Evolutionary conservation across 2,888 invertebrate genomes (phyloP).

Genomic region (Microchrysa polita): DNA sequence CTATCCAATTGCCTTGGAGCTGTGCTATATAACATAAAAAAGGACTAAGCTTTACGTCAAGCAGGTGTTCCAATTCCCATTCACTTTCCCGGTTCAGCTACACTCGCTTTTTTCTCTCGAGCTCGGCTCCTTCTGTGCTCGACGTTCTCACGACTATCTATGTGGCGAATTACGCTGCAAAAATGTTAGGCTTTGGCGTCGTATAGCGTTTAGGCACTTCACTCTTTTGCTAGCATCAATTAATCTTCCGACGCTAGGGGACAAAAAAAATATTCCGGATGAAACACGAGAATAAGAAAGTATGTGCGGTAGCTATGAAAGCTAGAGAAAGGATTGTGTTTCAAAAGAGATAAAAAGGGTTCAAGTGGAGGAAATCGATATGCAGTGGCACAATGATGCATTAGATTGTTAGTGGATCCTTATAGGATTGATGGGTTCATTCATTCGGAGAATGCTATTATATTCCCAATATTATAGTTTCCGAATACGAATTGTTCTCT

Average conservation of each 20-base stretch:
- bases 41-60: slow-evolving; percentile 37
- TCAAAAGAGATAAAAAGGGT: not conserved
- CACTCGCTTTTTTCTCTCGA: too few species aligned
- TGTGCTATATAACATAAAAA: slow-evolving; percentile 1
- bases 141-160: slow-evolving; percentile 24
- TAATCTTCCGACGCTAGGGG: slow-evolving; percentile 2
- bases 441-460: too few species aligned
- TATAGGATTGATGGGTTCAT: too few species aligned
- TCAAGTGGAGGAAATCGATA: not conserved
- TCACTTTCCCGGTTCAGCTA: slow-evolving; percentile 18
- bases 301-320: not conserved
- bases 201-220: slow-evolving; percentile 27
- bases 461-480: too few species aligned
- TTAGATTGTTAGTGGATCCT: too few species aligned
- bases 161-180: slow-evolving; percentile 27
- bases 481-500: too few species aligned
- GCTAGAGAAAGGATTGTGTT: not conserved
- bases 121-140: not conserved
- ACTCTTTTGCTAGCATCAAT: slow-evolving; percentile 30
- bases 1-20: slow-evolving; percentile 31
- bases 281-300: not conserved
- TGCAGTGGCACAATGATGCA: too few species aligned
- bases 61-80: slow-evolving; percentile 46
- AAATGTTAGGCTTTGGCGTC: slow-evolving; percentile 8
- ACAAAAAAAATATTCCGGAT: slow-evolving; percentile 7